Conservation (phyloP, 1,140 invertebrate species). For the Brachionus koreanus region DNA sequence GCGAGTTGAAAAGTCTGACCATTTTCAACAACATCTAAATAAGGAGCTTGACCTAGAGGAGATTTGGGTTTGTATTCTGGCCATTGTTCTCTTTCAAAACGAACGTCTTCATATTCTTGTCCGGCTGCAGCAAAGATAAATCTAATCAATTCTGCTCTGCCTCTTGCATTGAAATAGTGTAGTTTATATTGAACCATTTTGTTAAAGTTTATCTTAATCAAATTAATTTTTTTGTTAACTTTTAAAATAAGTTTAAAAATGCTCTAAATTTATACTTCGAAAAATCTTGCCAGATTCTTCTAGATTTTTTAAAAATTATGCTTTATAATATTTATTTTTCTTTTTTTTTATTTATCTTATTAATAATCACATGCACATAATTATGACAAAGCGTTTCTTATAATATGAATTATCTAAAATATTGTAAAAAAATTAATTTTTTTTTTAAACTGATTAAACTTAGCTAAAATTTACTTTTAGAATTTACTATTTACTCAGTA, state of each 20-base stretch:
- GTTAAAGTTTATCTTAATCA: background rate
- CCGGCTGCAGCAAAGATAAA: constrained; percentile 40
- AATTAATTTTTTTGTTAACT: background rate
- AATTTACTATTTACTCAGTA: too few species aligned
- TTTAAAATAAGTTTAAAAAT: background rate
- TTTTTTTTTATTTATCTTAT: background rate
- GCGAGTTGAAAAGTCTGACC: background rate
- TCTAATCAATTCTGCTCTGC: constrained; percentile 4
- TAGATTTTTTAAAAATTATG: background rate
- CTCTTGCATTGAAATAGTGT: constrained; percentile 18
- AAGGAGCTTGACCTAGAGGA: constrained; percentile 36
- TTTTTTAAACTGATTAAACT: too few species aligned
- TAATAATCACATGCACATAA: background rate
- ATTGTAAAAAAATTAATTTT: too few species aligned
- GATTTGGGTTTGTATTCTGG: constrained; percentile 9
- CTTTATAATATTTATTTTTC: background rate
- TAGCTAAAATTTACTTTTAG: too few species aligned
- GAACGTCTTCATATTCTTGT: constrained; percentile 34
- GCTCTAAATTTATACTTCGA: background rate
- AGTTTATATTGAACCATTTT: constrained; percentile 45
- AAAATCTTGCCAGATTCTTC: background rate
- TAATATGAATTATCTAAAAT: background rate
- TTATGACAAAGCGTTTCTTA: background rate
- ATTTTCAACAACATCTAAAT: background rate
- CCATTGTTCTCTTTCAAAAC: constrained; percentile 42